phyloP scores from a whole-genome alignment of 2,888 invertebrate genomes.

The Chouioia cunea region DNA sequence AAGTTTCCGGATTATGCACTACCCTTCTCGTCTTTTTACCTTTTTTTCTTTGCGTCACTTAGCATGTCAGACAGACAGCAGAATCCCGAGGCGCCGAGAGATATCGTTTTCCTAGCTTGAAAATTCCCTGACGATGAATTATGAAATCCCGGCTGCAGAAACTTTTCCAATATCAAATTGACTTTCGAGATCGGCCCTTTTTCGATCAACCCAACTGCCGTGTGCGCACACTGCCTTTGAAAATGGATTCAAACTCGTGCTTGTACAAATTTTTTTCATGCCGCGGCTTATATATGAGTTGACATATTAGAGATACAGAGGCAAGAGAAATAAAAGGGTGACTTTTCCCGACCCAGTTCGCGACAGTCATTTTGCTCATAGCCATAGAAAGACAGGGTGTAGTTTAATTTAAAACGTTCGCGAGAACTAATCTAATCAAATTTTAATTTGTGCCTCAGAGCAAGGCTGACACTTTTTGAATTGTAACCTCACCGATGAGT shows the following conservation, averaged over 20 bases:
- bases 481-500: constrained; percentile 25
- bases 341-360: constrained; percentile 27
- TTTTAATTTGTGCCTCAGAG: constrained; percentile 9
- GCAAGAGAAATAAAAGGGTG: no score
- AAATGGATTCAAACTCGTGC: no score
- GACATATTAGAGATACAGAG: no score
- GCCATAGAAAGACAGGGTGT: neutral
- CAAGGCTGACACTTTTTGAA: constrained; percentile 3
- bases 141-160: constrained; percentile 24
- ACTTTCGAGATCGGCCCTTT: neutral
- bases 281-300: no score
- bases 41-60: constrained; percentile 13
- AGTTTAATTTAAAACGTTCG: constrained; percentile 30
- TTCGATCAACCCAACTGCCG: no score
- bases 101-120: constrained; percentile 8
- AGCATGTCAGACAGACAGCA: neutral
- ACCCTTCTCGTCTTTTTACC: neutral
- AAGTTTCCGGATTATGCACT: constrained; percentile 19
- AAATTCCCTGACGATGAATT: constrained; percentile 24
- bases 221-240: no score
- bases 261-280: no score
- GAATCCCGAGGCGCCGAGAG: neutral
- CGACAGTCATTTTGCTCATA: constrained; percentile 17
- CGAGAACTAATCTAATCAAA: constrained; percentile 28
- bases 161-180: constrained; percentile 36